These are phyloP conservation scores for Garrulus glandarius DNA, from an alignment of 2,797 vertebrate species.

Conservation along the genomic window DNA sequence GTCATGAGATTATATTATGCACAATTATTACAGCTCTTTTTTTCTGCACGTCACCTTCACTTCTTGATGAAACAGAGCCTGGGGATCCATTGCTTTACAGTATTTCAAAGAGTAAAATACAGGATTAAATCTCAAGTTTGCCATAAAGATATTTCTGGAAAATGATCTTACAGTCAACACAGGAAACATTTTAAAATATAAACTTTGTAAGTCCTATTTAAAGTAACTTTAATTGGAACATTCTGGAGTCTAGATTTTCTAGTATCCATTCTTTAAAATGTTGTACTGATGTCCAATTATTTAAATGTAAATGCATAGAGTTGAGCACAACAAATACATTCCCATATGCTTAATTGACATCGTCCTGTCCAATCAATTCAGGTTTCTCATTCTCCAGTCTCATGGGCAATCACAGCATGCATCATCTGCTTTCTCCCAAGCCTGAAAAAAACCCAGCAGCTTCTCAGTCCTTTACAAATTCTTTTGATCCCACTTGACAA, in stretches of 20 bases:
- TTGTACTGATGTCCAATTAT: neutral
- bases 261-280: neutral
- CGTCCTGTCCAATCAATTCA: neutral
- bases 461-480: neutral
- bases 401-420: neutral
- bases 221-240: constrained; percentile 13
- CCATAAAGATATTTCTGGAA: neutral
- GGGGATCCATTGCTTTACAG: neutral
- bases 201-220: neutral
- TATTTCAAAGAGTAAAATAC: neutral
- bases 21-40: neutral
- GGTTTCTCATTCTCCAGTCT: neutral
- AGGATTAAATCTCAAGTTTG: neutral
- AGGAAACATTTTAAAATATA: neutral
- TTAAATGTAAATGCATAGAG: neutral
- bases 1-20: neutral
- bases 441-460: neutral
- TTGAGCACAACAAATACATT: neutral
- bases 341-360: neutral
- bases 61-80: neutral
- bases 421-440: neutral
- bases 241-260: neutral
- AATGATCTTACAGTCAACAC: neutral
- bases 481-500: neutral
- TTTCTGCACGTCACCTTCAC: neutral